Base-by-base conservation (phyloP, 2,113 vertebrate species). In the Pelmatolapia mariae region DNA sequence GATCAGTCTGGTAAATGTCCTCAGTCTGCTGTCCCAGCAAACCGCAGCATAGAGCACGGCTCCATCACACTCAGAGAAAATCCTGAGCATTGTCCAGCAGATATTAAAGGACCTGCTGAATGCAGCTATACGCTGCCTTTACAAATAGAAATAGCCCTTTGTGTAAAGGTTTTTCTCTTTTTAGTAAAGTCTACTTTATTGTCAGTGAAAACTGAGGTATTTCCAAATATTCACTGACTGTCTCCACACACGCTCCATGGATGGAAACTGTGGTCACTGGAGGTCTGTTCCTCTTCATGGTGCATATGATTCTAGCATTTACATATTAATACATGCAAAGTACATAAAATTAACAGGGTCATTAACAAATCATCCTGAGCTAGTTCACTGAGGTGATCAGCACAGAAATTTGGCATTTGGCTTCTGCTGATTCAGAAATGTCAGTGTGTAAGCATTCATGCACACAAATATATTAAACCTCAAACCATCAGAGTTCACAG, bases 321-420 rank as follows among this genome's bases (percentile, higher is more conserved):
- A 36, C 16, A 63, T 63, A 33, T 13, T 8, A 15, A 68, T 13
- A 22, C 7, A 68, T 68, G 11, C 19, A 38, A 38, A 38, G 13
- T 22, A n/a, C 61, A 66, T 68, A 5, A 22, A 5, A 5, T 68
- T 38, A 68, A 68, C 10, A 38, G 1, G 33, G 33, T 4, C 33
- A 68, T 68, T 68, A 68, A 68, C 12, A 68, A 61, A 7, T 63
- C 8, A 40, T 1, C n/a, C 36, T 24, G 36, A 68, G 36, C 63
- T 6, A 24, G 19, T 68, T 68, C 1, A 68, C 63, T 40, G 11
- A 40, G 1, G 63, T 22, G 12, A 40, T 68, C 36, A 13, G 38
- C 63, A 24, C 36, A 2, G 0, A 24, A 40, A 40, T 15, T 24
- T 43, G 63, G 66, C 36, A 43, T 43, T 71, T 0, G n/a, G 63